Evolutionary conservation across 2,888 invertebrate genomes (phyloP), one percentile per base, ranked within the genome.

Genomic region (Parnassius glacialis): DNA sequence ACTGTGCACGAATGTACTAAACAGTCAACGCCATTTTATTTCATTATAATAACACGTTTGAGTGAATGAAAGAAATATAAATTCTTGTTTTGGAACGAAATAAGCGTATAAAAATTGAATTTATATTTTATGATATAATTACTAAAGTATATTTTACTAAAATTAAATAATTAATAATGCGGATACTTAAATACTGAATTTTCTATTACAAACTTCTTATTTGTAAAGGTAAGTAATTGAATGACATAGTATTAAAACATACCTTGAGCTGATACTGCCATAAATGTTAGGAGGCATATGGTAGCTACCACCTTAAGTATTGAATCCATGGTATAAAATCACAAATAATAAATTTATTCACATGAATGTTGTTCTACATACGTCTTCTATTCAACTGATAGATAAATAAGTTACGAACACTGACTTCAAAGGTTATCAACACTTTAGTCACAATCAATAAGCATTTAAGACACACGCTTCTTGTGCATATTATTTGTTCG

Each of bases 391-490:
- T 25, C 13, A 11, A 10, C 53, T 20, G 12, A 53, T 13, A 48
- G 52, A 53, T 42, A 53, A 41, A 10, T 20, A 20, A 20, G 20
- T 13, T n/a, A 52, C 52, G 45, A 59, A 59, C 43, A 20, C 45
- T 41, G 25, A 52, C 12, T 2, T n/a, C 34, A 59, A 52, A 59
- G 59, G 59, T 52, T 59, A 59, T 59, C 59, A 41, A 7, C 51
- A 58, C 25, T 20, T 20, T 52, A n/a, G n/a, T 52, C 45, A 45
- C 25, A 44, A 34, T 11, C 7, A 52, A 45, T 34, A 12, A n/a
- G 45, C 7, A 43, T 11, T 12, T 43, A 45, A 45, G n/a, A 45
- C 11, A 45, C 12, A 34, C 45, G 43, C 43, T 43, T 43, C 10
- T 43, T 43, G 1, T 45, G 11, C 11, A 7, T 45, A 11, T 11